Conservation (phyloP, 2,113 vertebrate species). For the Orcinus orca region DNA sequence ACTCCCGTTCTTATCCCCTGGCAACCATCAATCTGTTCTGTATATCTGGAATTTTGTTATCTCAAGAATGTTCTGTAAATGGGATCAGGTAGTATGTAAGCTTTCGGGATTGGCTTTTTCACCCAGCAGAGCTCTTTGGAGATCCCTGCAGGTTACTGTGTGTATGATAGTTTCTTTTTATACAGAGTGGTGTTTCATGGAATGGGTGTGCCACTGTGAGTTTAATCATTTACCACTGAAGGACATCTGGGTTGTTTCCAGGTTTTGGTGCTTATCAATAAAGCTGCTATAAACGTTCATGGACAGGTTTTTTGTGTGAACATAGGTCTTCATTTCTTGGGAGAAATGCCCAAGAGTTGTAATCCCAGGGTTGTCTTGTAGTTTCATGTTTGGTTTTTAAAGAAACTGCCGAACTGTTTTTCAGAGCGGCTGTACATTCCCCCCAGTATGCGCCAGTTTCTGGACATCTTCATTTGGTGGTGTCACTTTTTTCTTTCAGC, state of each 20-base stretch:
- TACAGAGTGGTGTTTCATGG: not conserved
- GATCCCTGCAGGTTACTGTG: not conserved
- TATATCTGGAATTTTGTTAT: not conserved
- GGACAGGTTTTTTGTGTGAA: not conserved
- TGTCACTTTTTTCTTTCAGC: not conserved
- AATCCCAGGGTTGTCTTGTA: too few species aligned
- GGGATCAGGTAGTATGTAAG: not conserved
- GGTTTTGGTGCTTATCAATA: not conserved
- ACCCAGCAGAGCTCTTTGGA: not conserved
- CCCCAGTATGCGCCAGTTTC: accelerated
- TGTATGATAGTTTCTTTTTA: not conserved
- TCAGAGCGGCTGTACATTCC: accelerated
- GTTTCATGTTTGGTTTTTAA: not conserved
- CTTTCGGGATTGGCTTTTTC: not conserved
- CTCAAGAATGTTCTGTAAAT: not conserved
- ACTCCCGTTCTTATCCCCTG: not conserved
- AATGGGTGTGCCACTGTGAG: accelerated
- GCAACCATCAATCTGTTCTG: not conserved
- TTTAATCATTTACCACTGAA: not conserved
- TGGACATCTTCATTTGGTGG: not conserved
- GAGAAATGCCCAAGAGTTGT: not conserved
- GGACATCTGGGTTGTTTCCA: not conserved
- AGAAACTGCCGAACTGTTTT: not conserved
- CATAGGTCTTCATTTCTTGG: not conserved
- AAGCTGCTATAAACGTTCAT: not conserved